These are phyloP conservation scores for Callaeas wilsoni DNA, from an alignment of 2,113 vertebrate species.

Conservation along the genomic window DNA sequence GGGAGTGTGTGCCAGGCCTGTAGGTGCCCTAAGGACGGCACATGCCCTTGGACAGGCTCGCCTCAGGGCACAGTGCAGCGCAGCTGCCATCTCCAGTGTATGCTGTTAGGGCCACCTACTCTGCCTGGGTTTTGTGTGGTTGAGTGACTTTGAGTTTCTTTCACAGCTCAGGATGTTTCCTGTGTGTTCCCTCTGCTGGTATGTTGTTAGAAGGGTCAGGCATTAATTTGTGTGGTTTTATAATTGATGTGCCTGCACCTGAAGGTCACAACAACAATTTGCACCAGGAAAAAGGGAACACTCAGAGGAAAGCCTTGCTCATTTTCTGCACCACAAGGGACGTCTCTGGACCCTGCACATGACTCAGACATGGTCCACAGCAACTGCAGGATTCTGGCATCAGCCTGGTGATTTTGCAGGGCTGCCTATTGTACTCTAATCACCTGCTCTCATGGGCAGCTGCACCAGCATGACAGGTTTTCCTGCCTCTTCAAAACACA, in stretches of 20 bases:
- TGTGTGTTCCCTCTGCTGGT: slow-evolving; percentile 30
- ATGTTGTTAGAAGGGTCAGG: slow-evolving; percentile 28
- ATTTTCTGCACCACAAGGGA: slow-evolving; percentile 10
- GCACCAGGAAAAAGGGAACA: slow-evolving; percentile 8
- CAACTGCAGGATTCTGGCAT: slow-evolving; percentile 22
- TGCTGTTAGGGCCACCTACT: not conserved
- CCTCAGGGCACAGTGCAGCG: not conserved
- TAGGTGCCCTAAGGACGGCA: not conserved
- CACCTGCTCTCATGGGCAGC: not conserved
- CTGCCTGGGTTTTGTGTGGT: not conserved
- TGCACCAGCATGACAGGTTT: not conserved
- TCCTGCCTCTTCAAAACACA: slow-evolving; percentile 44
- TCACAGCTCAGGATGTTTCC: slow-evolving; percentile 12
- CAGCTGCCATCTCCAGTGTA: not conserved
- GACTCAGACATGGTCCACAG: slow-evolving; percentile 2
- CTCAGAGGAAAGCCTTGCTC: not conserved
- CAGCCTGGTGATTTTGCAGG: not conserved
- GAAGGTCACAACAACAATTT: slow-evolving; percentile 30
- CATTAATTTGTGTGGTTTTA: slow-evolving; percentile 27
- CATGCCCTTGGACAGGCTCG: not conserved
- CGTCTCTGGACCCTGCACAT: slow-evolving; percentile 7
- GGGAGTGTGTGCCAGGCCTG: not conserved
- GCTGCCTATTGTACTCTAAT: slow-evolving; percentile 11
- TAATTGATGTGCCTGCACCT: slow-evolving; percentile 30
- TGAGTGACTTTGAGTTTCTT: not conserved